Base-by-base conservation (phyloP, 2,113 vertebrate species). In the Anolis carolinensis region DNA sequence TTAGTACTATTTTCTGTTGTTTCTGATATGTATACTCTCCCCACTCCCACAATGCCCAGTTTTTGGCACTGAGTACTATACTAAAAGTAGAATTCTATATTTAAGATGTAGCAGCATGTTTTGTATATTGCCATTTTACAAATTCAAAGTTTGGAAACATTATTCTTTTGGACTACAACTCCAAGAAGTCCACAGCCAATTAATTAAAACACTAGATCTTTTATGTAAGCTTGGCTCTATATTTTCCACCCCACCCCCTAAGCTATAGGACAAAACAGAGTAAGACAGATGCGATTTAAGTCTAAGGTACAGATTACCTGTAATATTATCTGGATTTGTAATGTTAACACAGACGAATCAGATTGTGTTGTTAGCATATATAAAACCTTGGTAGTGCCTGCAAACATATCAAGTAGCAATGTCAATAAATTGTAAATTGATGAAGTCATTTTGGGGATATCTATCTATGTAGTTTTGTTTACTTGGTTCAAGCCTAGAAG, bases 41-140 rank as follows among this genome's bases (percentile, higher is more conserved):
- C 30, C 27, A 0, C 11, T 27, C 63, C 63, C 23, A 65, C 63
- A 25, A 72, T 25, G 21, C 7, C 48, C 80, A 82, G 62, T 89
- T 36, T 76, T 59, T 18, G 83, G 16, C 34, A 8, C 76, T 16
- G 65, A 83, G 48, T 83, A 79, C 20, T 73, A 7, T 0, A 11
- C 68, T 36, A 34, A 65, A 86, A 18, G 4, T 87, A 59, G 52
- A 81, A 80, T 76, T 86, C 32, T 63, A 7, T 75, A 5, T 74
- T 70, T 0, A 5, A 13, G 39, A 27, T 30, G 4, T 65, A 36
- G 13, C n/a, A 75, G 30, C 52, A 18, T 52, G 76, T 52, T 44
- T 80, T 48, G 4, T 0, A 75, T 0, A n/a, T 32, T 77, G 27
- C 30, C 16, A 16, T 21, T 4, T 44, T 44, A 27, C 7, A 44